These are phyloP conservation scores for Drosophila atripex DNA, from an alignment of 2,888 invertebrate species.

Conservation along the genomic window DNA sequence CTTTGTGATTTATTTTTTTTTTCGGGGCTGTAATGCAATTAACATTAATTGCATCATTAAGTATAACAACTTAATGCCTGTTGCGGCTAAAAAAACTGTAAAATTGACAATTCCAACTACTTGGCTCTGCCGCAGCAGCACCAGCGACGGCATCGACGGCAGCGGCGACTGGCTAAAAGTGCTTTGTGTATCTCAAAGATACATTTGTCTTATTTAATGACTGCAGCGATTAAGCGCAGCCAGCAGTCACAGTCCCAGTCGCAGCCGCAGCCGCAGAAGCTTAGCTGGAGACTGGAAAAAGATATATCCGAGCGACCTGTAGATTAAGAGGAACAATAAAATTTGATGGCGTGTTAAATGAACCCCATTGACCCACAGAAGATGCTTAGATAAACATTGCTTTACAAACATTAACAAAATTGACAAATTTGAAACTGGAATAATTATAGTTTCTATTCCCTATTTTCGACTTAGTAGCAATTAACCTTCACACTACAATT, in stretches of 20 bases:
- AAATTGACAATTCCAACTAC: conserved; percentile 48
- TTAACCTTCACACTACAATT: neutral
- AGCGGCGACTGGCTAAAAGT: conserved; percentile 12
- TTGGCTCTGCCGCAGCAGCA: conserved; percentile 1
- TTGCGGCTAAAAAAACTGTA: conserved; percentile 38
- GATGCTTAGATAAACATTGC: conserved; percentile 7
- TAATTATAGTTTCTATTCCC: neutral
- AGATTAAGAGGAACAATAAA: conserved; percentile 28
- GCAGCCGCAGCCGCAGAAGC: conserved; percentile 5
- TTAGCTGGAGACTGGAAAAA: conserved; percentile 5
- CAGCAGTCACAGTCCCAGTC: neutral
- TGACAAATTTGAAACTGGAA: neutral
- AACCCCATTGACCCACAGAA: conserved; percentile 24
- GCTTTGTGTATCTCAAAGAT: conserved; percentile 53
- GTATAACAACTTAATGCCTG: conserved; percentile 69
- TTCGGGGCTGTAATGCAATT: conserved; percentile 59
- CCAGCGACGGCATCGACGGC: neutral
- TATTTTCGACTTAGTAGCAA: neutral
- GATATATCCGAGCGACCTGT: conserved; percentile 8
- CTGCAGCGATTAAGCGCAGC: conserved; percentile 42
- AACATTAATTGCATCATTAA: conserved; percentile 77
- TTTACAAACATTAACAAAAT: neutral
- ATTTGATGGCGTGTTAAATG: conserved; percentile 31
- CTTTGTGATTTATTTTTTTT: conserved; percentile 14
- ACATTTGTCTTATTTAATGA: conserved; percentile 71